Base-by-base conservation (phyloP, 2,113 vertebrate species). In the Lamprologus lemairii region DNA sequence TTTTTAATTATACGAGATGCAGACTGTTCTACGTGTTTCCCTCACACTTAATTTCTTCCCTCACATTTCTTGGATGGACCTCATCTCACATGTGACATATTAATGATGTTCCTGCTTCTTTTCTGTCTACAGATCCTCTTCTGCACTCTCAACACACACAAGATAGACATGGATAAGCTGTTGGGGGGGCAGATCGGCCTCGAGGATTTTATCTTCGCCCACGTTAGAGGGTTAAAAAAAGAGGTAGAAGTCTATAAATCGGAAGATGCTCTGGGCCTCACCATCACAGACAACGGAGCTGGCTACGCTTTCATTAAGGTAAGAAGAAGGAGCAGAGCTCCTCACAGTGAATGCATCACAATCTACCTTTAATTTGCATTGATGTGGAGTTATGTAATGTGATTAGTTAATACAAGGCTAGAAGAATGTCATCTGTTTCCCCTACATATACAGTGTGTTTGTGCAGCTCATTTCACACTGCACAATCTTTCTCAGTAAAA, bases 141-240 rank as follows among this genome's bases (percentile, higher is more conserved):
- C 93, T 99, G 98, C 88, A 99, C 98, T 71, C 96, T 99, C 94
- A 99, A 99, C 93, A 99, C 98, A 42, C 97, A 99, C 91, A 99
- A 97, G 96, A 95, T 97, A 42, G 97, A 99, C 95, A 99, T 99
- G 99, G 97, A 97, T 28, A 99, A 97, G 91, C 97, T 99, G 65
- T 95, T 99, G 60, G 98, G 98, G 75, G 96, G 97, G 3, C 98
- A 99, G 86, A 97, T 99, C 31, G 98, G 98, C 45, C 97, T 99
- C 6, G 98, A 99, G 91, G 98, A 99, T 92, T 99, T 99, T 80
- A 99, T 99, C 94, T 99, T 99, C 91, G 99, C 98, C 84, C 99
- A 99, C 10, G 71, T 99, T 42, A 98, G 97, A 96, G 99, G 99
- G 80, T 89, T 96, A 31, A 97, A 96, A 93, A 99, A 99, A 95